Base-by-base conservation (phyloP, 2,113 vertebrate genomes). In the Arizona elegans region DNA sequence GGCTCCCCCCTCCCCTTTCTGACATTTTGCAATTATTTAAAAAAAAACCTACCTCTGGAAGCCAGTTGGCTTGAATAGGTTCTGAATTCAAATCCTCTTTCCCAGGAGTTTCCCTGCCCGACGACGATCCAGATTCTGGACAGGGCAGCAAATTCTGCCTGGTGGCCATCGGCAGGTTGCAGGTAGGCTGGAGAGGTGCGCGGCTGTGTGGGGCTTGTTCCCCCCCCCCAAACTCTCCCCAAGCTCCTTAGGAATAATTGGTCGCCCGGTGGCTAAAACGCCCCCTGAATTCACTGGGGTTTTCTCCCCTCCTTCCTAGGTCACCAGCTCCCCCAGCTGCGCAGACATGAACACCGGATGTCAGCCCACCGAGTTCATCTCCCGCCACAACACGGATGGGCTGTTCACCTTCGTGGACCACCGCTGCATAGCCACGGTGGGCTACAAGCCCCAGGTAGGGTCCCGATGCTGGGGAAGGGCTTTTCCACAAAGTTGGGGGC, bases 391-490 rank as follows among this genome's bases (percentile, higher is more conserved):
- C 96, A 98, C 98, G 4, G 98, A 98, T 0, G 98, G 99, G 0
- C 93, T 98, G 15, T 99, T 99, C 97, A 99, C 99, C 70, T 99
- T 99, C 58, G 98, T 99, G 26, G 99, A 99, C 95, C 99, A 99
- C 93, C 98, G 99, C 38, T 99, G 98, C 17, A 93, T 99, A 94
- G 98, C 98, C 2, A 99, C 99, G 0, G 97, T 99, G 0, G 98
- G 99, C 92, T 99, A 99, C 97, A 99, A 99, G 95, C 99, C 99
- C 0, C 99, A 99, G 98, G 99, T 99, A 94, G 96, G 97, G 0
- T 19, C 70, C 70, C 33, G 3, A 15, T 43, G 13, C 33, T 1
- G 3, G 21, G 6, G 52, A 38, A 3, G 29, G 4, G 9, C 24
- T 12, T n/a, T 12, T 8, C 50, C 17, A 11, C 2, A 13, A 54